phyloP scores from a whole-genome alignment of 2,888 invertebrate species.

The Chrysolina oricalcia region DNA sequence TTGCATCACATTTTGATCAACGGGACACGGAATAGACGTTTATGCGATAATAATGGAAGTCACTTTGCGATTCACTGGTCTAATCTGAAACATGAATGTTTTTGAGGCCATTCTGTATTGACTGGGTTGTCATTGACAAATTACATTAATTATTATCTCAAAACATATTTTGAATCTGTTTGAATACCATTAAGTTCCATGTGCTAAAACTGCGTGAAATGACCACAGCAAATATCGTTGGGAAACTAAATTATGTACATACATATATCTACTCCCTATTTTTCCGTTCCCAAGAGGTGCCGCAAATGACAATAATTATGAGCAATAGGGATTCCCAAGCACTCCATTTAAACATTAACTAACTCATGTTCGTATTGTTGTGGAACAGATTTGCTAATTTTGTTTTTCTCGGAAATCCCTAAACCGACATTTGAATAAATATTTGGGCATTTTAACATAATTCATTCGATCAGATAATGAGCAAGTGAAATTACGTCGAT shows the following conservation, averaged over 20 bases:
- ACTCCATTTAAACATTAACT: neutral
- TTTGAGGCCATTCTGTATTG: too few relatives aligned
- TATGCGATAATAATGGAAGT: too few relatives aligned
- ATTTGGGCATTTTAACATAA: neutral
- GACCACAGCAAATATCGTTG: neutral
- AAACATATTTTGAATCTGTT: too few relatives aligned
- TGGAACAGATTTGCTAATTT: neutral
- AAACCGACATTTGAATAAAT: slow-evolving; percentile 3
- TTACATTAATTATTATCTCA: too few relatives aligned
- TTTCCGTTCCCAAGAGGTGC: neutral
- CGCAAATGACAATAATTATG: neutral
- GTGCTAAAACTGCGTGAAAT: too few relatives aligned
- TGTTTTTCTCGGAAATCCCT: neutral
- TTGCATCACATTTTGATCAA: too few relatives aligned
- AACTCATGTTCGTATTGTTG: slow-evolving; percentile 7
- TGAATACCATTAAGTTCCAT: too few relatives aligned
- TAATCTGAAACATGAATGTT: too few relatives aligned
- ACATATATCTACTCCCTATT: neutral
- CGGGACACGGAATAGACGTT: too few relatives aligned
- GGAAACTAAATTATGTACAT: neutral
- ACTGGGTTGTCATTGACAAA: too few relatives aligned
- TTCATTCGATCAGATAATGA: neutral
- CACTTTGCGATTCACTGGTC: too few relatives aligned
- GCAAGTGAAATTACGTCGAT: neutral
- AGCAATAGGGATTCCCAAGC: slow-evolving; percentile 4